Conservation (phyloP, 2,797 vertebrate genomes). For the Delichon dasypus region DNA sequence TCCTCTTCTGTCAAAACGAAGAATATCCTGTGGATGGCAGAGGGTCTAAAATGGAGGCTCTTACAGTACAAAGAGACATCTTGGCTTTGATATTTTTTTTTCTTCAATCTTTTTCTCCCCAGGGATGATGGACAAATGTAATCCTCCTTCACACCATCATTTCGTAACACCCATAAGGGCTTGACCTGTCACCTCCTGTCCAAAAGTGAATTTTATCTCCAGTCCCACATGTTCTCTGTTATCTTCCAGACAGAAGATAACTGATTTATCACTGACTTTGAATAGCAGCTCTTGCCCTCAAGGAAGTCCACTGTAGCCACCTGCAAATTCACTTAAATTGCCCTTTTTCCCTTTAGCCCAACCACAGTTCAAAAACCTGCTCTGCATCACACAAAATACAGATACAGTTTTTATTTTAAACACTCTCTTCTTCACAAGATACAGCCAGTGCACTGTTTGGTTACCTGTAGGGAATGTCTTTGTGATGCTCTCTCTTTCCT, state of each 20-base stretch:
- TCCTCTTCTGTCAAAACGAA: background rate
- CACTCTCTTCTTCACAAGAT: background rate
- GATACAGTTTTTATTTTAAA: background rate
- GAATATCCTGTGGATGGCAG: background rate
- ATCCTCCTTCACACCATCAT: background rate
- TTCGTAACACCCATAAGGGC: background rate
- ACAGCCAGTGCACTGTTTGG: background rate
- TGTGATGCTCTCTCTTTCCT: background rate
- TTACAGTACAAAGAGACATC: background rate
- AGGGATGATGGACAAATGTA: background rate
- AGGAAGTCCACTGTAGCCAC: background rate
- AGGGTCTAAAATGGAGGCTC: background rate
- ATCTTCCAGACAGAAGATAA: background rate
- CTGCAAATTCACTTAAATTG: background rate
- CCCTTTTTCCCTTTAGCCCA: background rate
- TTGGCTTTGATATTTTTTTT: background rate
- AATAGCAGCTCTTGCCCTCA: background rate
- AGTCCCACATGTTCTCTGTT: background rate
- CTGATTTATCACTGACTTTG: background rate
- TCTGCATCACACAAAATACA: background rate
- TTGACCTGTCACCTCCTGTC: background rate
- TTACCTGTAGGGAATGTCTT: background rate
- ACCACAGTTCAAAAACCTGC: background rate
- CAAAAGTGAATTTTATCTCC: background rate
- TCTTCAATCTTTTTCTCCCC: background rate